Evolutionary conservation across 2,113 vertebrate species (phyloP), one percentile per base, ranked within the genome.

Genomic region (Oenanthe oenanthe): DNA sequence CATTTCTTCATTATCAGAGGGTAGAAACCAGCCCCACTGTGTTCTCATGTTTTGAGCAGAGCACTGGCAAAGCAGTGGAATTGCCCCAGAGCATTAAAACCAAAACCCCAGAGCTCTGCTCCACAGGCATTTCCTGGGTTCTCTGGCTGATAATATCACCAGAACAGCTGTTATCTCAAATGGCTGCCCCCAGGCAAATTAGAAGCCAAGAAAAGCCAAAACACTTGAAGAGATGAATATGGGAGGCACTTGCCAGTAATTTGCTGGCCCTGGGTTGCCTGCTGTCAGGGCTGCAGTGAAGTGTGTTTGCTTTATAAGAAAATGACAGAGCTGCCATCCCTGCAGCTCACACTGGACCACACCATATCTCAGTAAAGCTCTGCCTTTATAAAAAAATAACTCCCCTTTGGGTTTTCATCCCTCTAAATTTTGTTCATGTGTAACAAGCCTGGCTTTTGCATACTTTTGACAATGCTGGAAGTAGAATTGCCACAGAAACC

Each of bases 211-310:
- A 56, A 92, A 63, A 88, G 94, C 93, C 96, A 98, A 98, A 97
- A 81, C 89, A 89, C 96, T 98, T 18, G 86, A 83, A 93, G 97
- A 98, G 93, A 86, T 98, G 78, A 97, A 96, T 97, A 97, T 84
- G 70, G 98, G 98, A 70, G 96, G 97, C 89, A 93, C 98, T 92
- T 98, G 98, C 96, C 97, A 96, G 82, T 98, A 97, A 97, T 98
- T 98, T 94, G 94, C 93, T 75, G 96, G 85, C 80, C 96, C 97
- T 75, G 97, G 97, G 61, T 92, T 97, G 66, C 96, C 97, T 86
- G 96, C 96, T 97, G 98, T 98, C 94, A 97, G 91, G 97, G 97
- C 98, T 98, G 84, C 78, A 96, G 86, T 32, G 48, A 67, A 81
- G 43, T 4, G 0, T 81, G 47, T 91, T 93, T 84, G 43, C 65